These are phyloP conservation scores for Pseudococcus longispinus DNA, from an alignment of 2,888 invertebrate species.

Conservation along the genomic window DNA sequence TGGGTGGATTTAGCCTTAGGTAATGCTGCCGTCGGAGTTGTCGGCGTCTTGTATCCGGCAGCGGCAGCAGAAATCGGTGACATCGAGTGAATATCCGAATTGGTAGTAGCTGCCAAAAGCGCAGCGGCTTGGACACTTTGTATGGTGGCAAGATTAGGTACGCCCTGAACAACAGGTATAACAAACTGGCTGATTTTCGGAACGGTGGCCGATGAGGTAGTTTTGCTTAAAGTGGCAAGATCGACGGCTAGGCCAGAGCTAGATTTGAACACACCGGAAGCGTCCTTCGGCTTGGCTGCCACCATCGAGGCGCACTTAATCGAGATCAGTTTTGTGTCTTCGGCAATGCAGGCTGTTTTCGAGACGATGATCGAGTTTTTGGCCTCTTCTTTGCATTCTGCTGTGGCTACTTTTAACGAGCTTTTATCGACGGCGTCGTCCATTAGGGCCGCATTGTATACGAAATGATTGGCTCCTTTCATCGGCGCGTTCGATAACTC, in stretches of 20 bases:
- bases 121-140: not conserved
- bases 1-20: not conserved
- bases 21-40: not conserved
- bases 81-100: not conserved
- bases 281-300: not conserved
- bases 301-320: not conserved
- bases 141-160: not conserved
- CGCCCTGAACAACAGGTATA: not conserved
- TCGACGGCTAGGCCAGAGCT: not conserved
- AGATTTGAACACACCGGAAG: not conserved
- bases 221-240: not conserved
- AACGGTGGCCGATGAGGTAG: not conserved
- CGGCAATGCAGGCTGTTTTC: not conserved
- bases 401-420: not conserved
- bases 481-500: constrained; percentile 68
- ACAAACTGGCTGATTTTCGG: not conserved
- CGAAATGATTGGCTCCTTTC: constrained; percentile 42
- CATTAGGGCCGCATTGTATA: not conserved
- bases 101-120: not conserved
- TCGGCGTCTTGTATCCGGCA: not conserved
- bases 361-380: not conserved
- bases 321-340: not conserved
- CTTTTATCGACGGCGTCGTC: not conserved
- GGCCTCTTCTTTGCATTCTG: not conserved
- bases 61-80: not conserved